These are phyloP conservation scores for Adelognathus sp. DNA, from an alignment of 2,888 invertebrate species.

Conservation along the genomic window DNA sequence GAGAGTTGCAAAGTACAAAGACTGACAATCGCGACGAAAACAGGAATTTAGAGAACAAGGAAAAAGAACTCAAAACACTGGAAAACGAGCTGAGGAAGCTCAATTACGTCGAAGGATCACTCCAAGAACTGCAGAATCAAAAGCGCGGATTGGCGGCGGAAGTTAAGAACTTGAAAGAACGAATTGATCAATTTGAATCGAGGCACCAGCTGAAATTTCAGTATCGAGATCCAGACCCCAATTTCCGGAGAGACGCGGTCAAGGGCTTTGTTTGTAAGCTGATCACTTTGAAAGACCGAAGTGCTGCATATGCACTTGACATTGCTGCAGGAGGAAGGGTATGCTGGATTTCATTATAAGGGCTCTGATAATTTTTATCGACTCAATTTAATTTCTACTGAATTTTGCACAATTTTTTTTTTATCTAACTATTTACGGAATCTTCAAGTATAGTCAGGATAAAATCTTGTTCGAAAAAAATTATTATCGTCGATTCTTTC, in stretches of 20 bases:
- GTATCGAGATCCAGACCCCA: slow-evolving; percentile 90
- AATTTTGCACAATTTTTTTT: neutral
- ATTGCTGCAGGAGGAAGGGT: slow-evolving; percentile 93
- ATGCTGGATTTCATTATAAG: slow-evolving; percentile 70
- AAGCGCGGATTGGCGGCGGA: slow-evolving; percentile 83
- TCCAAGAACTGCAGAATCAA: slow-evolving; percentile 83
- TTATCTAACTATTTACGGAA: neutral
- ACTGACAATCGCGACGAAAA: slow-evolving; percentile 87
- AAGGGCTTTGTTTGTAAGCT: slow-evolving; percentile 91
- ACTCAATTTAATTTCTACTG: neutral
- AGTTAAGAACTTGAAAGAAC: slow-evolving; percentile 83
- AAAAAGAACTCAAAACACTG: slow-evolving; percentile 83
- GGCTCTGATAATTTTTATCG: neutral
- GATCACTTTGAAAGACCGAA: slow-evolving; percentile 87
- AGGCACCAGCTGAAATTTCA: slow-evolving; percentile 85
- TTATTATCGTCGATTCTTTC: neutral
- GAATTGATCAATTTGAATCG: slow-evolving; percentile 84
- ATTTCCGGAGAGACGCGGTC: slow-evolving; percentile 87
- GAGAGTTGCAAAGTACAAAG: slow-evolving; percentile 86
- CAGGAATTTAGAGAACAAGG: slow-evolving; percentile 83
- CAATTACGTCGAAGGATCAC: slow-evolving; percentile 85
- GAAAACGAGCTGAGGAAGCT: slow-evolving; percentile 83
- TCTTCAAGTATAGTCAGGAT: too few species aligned
- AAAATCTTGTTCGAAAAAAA: too few species aligned
- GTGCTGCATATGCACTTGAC: slow-evolving; percentile 90